These are phyloP conservation scores for Paedocypris micromegethes DNA, from an alignment of 2,797 vertebrate genomes.

Conservation along the genomic window DNA sequence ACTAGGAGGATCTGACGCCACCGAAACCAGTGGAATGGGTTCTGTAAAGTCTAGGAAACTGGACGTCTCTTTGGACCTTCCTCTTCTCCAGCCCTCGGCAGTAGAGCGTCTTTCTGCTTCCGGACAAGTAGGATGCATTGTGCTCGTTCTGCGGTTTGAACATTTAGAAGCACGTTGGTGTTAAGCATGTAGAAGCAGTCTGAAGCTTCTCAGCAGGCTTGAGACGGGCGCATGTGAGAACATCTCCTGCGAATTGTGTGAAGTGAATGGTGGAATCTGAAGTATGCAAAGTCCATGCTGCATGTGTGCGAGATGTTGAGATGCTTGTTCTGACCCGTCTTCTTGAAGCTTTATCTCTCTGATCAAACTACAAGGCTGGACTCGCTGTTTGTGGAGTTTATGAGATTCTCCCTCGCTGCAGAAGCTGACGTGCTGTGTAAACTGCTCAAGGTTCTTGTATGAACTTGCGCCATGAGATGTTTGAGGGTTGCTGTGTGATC, in stretches of 20 bases:
- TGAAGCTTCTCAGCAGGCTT: slow-evolving; percentile 12
- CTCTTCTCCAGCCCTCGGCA: slow-evolving; percentile 61
- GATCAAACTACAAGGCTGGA: slow-evolving; percentile 12
- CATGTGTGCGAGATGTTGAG: slow-evolving; percentile 7
- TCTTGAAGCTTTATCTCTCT: neutral
- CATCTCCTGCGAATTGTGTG: neutral
- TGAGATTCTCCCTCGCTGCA: too few relatives aligned
- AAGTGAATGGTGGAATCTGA: neutral
- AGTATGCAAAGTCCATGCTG: slow-evolving; percentile 12
- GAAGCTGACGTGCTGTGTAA: too few relatives aligned
- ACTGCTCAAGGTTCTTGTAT: too few relatives aligned
- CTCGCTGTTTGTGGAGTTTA: slow-evolving; percentile 8
- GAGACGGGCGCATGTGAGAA: too few relatives aligned
- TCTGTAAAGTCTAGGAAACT: slow-evolving; percentile 56
- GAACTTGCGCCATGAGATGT: too few relatives aligned
- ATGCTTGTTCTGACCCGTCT: slow-evolving; percentile 9
- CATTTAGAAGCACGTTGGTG: slow-evolving; percentile 20
- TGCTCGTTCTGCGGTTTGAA: slow-evolving; percentile 21
- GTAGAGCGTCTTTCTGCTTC: slow-evolving; percentile 86
- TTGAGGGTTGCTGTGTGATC: too few relatives aligned
- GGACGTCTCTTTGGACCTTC: slow-evolving; percentile 67
- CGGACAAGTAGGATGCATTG: slow-evolving; percentile 82
- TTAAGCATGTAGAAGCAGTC: slow-evolving; percentile 23
- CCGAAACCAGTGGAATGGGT: too few relatives aligned
- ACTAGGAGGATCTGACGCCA: slow-evolving; percentile 58